Evolutionary conservation across 2,113 vertebrate species (phyloP), one percentile per base, ranked within the genome.

Genomic region (Prinia subflava): DNA sequence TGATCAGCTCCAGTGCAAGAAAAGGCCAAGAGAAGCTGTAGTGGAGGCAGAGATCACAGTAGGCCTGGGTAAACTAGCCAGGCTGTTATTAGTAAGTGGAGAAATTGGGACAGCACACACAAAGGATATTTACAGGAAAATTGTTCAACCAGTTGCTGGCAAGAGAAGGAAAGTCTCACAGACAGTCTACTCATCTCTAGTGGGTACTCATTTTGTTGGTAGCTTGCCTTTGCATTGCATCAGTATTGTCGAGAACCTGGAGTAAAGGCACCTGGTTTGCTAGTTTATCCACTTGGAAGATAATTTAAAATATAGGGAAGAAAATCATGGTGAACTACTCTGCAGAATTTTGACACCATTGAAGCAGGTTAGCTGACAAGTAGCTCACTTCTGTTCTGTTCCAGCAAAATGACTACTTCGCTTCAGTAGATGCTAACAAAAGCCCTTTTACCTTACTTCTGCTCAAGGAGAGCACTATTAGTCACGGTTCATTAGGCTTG

Each of bases 401-500:
- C 19, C 62, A 82, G 95, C 57, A 94, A 94, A 97, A 96, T 57
- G 30, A 89, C 11, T 87, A 75, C 92, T 97, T 84, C 89, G 89
- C 96, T 93, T 96, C 96, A 97, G 81, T 91, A 96, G 95, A 82
- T 93, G 89, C 87, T 93, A 97, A 97, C 94, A 97, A 97, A 98
- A 97, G 81, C 83, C 65, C 62, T 89, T 97, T 96, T 95, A 95
- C 91, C 85, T 97, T 81, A 37, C 41, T 89, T 89, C 46, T 93
- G 87, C 95, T 96, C 60, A 31, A 52, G 89, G 63, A 98, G 93
- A 97, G 83, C 76, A 18, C 89, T 75, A 52, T 98, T 96, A 97
- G 97, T 97, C 91, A 96, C 78, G 93, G 89, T 97, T 97, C 95
- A 97, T 97, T 98, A 98, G 91, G 71, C 88, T 95, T 97, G 96